Conservation (phyloP, 2,797 vertebrate genomes). For the Phyllotis vaccarum region DNA sequence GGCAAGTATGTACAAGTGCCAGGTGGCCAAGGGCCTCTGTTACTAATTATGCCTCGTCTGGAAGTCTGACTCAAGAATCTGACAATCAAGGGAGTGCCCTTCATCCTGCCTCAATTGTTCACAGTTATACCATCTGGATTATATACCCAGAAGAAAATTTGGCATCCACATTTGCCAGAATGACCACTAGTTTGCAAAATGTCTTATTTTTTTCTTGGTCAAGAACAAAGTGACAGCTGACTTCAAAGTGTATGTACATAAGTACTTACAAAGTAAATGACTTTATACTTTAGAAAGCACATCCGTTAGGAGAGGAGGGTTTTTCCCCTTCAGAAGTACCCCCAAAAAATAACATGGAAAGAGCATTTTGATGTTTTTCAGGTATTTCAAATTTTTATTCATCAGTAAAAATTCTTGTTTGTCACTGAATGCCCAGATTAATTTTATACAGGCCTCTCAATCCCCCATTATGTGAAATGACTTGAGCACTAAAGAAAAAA, state of each 20-base stretch:
- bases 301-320: background rate
- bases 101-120: slow-evolving; percentile 32
- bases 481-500: background rate
- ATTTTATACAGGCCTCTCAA: slow-evolving; percentile 40
- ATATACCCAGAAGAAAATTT: slow-evolving; percentile 55
- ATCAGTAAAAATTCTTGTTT: slow-evolving; percentile 16
- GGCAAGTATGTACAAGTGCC: background rate
- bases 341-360: background rate
- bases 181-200: slow-evolving; percentile 38
- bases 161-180: slow-evolving; percentile 49
- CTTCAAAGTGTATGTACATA: slow-evolving; percentile 32
- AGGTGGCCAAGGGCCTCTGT: background rate
- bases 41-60: slow-evolving; percentile 9
- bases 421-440: slow-evolving; percentile 28
- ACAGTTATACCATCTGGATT: slow-evolving; percentile 67
- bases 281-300: slow-evolving; percentile 6
- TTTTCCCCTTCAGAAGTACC: background rate
- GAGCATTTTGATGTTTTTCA: slow-evolving; percentile 47
- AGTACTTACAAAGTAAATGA: background rate
- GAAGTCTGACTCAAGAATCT: slow-evolving; percentile 56
- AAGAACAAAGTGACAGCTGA: slow-evolving; percentile 53
- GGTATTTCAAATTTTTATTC: slow-evolving; percentile 12
- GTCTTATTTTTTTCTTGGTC: slow-evolving; percentile 59
- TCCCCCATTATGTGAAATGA: background rate
- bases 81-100: slow-evolving; percentile 44